A percentile compares a stretch with the other conserved stretches of the same genome.
phyloP scores from a whole-genome alignment of 2,888 invertebrate genomes.

The Incurvaria masculella region DNA sequence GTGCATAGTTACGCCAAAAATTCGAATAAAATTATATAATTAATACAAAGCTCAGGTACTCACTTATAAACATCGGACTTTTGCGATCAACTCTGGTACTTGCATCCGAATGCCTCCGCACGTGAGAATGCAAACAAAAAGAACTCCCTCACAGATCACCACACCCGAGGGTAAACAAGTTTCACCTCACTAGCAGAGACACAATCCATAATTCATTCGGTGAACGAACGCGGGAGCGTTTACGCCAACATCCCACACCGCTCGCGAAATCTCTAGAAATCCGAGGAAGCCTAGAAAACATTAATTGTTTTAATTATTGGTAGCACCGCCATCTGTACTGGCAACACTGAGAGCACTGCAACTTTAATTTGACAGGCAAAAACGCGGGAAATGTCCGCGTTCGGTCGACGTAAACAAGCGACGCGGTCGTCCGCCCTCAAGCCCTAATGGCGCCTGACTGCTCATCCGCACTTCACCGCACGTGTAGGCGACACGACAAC shows the following conservation, averaged over 20 bases:
- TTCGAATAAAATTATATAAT: too few species aligned
- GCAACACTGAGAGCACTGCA: background rate
- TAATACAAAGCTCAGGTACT: too few species aligned
- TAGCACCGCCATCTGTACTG: too few species aligned
- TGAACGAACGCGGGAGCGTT: background rate
- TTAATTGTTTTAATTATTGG: too few species aligned
- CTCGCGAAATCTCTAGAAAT: too few species aligned
- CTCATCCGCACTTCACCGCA: background rate
- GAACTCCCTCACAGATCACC: background rate
- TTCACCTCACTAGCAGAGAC: background rate
- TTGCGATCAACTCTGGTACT: background rate
- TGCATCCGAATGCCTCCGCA: background rate
- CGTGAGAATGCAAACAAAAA: background rate
- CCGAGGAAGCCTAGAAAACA: too few species aligned
- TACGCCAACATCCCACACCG: background rate
- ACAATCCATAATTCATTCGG: background rate
- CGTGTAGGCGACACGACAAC: background rate
- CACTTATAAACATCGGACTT: background rate
- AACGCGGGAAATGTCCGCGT: background rate
- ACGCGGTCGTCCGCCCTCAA: background rate
- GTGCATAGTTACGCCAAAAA: too few species aligned
- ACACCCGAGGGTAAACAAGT: background rate
- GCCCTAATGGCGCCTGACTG: background rate
- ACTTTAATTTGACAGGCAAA: background rate
- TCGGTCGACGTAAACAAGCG: background rate